Base-by-base conservation (phyloP, 2,113 vertebrate species). In the Amblyopsis rosae region DNA sequence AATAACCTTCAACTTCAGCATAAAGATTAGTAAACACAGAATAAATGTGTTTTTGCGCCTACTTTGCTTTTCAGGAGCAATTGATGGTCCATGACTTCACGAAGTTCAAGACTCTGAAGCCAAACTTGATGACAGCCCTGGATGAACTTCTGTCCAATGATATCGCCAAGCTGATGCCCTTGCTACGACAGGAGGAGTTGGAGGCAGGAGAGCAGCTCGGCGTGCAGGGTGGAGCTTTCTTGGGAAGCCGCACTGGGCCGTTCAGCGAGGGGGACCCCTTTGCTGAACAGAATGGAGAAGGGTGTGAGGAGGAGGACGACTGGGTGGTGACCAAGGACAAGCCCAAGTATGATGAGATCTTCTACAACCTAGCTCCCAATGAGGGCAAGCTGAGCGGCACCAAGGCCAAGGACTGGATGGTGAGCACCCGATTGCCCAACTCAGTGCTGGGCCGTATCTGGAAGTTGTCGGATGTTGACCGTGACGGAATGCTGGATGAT, bases 301-400 rank as follows among this genome's bases (percentile, higher is more conserved):
- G 54, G 3, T 82, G 84, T 1, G 88, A 91, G 82, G 94, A 94
- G 0, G 94, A 93, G 11, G 94, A 92, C 9, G 94, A 93, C 59
- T 98, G 96, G 96, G 93, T 96, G 63, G 96, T 98, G 84, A 96
- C 92, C 58, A 96, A 96, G 81, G 96, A 98, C 92, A 98, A 98
- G 78, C 93, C 95, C 83, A 98, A 98, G 45, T 98, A 98, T 0
- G 96, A 98, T 4, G 96, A 98, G 75, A 96, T 98, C 89, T 98
- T 98, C 92, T 98, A 96, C 73, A 97, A 95, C 83, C 90, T 98
- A 12, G 91, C 94, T 0, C 96, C 96, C 0, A 91, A 91, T 0
- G 95, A 97, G 16, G 96, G 96, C 16, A 98, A 98, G 80, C 91
- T 98, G 78, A 96, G 94, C 0, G 95, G 96, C 74, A 92, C 85